Evolutionary conservation across 1,140 invertebrate genomes (phyloP).

Genomic region (Carcinoscorpius rotundicauda): DNA sequence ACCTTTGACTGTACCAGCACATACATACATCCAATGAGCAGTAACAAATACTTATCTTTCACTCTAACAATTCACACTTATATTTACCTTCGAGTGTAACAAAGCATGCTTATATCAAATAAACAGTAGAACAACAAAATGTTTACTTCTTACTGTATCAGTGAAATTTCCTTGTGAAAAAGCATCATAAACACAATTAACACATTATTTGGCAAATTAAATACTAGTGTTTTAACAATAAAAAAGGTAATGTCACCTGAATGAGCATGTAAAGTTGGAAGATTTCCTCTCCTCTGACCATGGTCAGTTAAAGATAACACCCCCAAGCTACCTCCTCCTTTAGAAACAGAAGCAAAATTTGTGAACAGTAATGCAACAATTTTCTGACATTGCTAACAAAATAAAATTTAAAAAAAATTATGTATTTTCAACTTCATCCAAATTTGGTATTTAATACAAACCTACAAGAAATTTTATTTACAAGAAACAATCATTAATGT

Average conservation of each 20-base stretch:
- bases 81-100: no score
- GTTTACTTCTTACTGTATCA: no score
- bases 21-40: no score
- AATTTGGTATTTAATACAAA: neutral
- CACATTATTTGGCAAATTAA: no score
- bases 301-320: slow-evolving; percentile 71
- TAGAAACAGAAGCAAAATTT: neutral
- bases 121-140: no score
- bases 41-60: no score
- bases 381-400: neutral
- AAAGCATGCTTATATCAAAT: no score
- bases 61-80: no score
- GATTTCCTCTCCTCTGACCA: slow-evolving; percentile 64
- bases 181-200: no score
- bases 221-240: no score
- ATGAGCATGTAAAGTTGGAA: slow-evolving; percentile 54
- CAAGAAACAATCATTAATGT: neutral
- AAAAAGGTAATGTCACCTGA: slow-evolving; percentile 23
- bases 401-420: neutral
- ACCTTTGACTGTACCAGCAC: no score
- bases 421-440: neutral
- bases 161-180: no score
- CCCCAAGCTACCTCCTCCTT: slow-evolving; percentile 63
- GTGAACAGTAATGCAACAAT: neutral
- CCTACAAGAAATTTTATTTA: neutral